Conservation (phyloP, 2,797 vertebrate species). For the Carapus acus region DNA sequence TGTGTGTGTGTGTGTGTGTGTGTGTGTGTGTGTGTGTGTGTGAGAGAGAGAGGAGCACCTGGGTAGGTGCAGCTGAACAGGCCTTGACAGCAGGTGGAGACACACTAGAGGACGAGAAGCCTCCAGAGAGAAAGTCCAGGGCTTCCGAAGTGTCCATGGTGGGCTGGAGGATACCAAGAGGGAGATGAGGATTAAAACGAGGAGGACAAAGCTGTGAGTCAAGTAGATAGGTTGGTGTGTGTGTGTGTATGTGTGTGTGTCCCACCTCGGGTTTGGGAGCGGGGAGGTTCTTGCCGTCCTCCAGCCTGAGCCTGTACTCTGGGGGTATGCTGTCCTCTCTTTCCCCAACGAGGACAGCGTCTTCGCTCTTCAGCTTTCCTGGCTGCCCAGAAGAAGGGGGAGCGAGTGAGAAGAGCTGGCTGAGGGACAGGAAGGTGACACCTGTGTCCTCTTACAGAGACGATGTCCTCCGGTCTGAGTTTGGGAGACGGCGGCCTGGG, state of each 20-base stretch:
- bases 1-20: too few species aligned
- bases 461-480: conserved; percentile 64
- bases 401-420: background rate
- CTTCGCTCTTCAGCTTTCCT: conserved; percentile 61
- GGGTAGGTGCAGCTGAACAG: conserved; percentile 39
- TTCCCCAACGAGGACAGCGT: conserved; percentile 68
- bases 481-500: conserved; percentile 57
- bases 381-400: background rate
- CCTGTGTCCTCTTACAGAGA: conserved; percentile 59
- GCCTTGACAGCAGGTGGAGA: conserved; percentile 31
- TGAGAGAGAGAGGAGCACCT: too few species aligned
- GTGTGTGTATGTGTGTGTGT: background rate
- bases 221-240: too few species aligned
- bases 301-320: conserved; percentile 59
- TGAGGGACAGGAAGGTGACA: background rate
- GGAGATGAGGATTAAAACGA: background rate
- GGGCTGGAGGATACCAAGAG: conserved; percentile 41
- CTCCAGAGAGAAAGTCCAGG: conserved; percentile 63
- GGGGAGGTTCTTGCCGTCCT: conserved; percentile 52
- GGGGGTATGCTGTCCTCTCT: conserved; percentile 63
- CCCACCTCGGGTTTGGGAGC: conserved; percentile 62
- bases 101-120: conserved; percentile 39
- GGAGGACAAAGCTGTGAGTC: too few species aligned
- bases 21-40: too few species aligned
- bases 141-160: conserved; percentile 51